phyloP scores from a whole-genome alignment of 1,140 invertebrate species.

The Apis florea region DNA sequence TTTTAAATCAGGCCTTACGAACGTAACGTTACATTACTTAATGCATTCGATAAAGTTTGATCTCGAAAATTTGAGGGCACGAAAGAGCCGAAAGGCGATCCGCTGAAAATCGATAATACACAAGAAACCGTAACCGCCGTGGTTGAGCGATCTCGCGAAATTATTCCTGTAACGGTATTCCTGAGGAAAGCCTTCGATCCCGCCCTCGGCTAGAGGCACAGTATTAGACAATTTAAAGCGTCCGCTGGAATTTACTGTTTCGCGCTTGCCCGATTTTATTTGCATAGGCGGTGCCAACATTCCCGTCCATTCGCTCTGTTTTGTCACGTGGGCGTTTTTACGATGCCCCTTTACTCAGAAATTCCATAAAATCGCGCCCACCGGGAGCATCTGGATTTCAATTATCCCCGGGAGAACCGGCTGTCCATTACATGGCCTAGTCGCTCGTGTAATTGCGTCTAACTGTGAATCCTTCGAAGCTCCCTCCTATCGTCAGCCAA shows the following conservation, averaged over 20 bases:
- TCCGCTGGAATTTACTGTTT: constrained; percentile 52
- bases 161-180: constrained; percentile 56
- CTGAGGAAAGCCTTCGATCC: constrained; percentile 15
- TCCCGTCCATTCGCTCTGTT: constrained; percentile 31
- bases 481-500: neutral
- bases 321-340: constrained; percentile 61
- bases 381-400: constrained; percentile 70
- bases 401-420: constrained; percentile 70
- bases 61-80: constrained; percentile 7
- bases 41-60: neutral
- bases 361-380: constrained; percentile 64
- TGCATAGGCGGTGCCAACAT: constrained; percentile 44
- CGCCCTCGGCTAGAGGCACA: constrained; percentile 37
- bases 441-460: constrained; percentile 73
- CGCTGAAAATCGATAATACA: constrained; percentile 50
- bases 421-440: constrained; percentile 68
- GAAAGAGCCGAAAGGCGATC: constrained; percentile 19
- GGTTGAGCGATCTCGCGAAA: constrained; percentile 42
- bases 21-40: neutral
- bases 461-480: constrained; percentile 64
- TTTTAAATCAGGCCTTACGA: neutral
- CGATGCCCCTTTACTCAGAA: constrained; percentile 57
- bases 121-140: constrained; percentile 48
- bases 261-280: constrained; percentile 57
- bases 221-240: constrained; percentile 53